phyloP scores from a whole-genome alignment of 1,140 invertebrate species.

The Trinorchestia longiramus region DNA sequence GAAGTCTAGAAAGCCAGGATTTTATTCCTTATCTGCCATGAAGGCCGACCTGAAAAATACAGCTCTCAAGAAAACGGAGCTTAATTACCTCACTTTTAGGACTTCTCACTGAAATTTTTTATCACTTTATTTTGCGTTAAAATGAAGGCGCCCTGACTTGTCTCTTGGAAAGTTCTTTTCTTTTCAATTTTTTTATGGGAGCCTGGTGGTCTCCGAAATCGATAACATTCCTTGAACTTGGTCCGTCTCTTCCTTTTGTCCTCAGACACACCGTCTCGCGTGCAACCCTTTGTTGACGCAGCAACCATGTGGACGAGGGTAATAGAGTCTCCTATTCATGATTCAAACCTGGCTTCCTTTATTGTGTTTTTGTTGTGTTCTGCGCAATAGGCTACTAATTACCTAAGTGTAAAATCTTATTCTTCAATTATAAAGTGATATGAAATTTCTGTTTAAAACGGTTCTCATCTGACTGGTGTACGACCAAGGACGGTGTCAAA shows the following conservation, averaged over 20 bases:
- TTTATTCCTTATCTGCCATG: background rate
- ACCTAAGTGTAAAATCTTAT: too few relatives aligned
- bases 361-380: too few relatives aligned
- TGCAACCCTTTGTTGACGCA: background rate
- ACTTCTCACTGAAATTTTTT: background rate
- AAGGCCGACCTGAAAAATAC: background rate
- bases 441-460: too few relatives aligned
- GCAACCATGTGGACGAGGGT: background rate
- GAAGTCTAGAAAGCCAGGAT: background rate
- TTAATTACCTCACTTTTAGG: conserved; percentile 28
- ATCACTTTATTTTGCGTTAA: background rate
- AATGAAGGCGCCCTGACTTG: background rate
- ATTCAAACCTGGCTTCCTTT: background rate
- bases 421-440: too few relatives aligned
- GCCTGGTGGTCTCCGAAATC: conserved; percentile 12
- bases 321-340: background rate
- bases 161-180: background rate
- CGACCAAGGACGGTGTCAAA: too few relatives aligned
- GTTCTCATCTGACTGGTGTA: too few relatives aligned
- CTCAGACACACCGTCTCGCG: background rate
- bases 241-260: background rate
- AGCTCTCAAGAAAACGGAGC: conserved; percentile 2
- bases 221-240: conserved; percentile 4
- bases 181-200: conserved; percentile 2
- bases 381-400: too few relatives aligned